phyloP scores from a whole-genome alignment of 2,797 vertebrate genomes.

The Aeoliscus strigatus region DNA sequence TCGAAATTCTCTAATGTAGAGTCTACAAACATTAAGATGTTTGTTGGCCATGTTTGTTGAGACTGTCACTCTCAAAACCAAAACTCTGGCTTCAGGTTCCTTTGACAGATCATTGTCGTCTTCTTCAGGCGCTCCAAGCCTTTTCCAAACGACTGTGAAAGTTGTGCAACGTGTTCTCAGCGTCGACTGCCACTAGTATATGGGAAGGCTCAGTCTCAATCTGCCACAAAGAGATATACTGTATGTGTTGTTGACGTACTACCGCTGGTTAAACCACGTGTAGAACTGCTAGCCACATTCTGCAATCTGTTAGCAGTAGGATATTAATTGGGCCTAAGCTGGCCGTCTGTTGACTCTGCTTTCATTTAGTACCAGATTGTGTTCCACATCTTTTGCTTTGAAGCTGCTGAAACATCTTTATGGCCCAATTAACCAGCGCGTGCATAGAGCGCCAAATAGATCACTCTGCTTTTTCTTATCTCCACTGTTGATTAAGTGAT shows the following conservation, averaged over 20 bases:
- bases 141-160: too few species aligned
- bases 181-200: too few species aligned
- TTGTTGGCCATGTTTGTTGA: too few species aligned
- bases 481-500: slow-evolving; percentile 11
- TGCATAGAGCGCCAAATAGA: slow-evolving; percentile 35
- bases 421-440: slow-evolving; percentile 48
- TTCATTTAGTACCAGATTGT: slow-evolving; percentile 61
- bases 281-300: slow-evolving; percentile 48
- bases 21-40: too few species aligned
- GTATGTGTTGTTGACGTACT: slow-evolving; percentile 19
- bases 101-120: too few species aligned
- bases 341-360: slow-evolving; percentile 51
- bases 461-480: slow-evolving; percentile 25
- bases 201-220: too few species aligned
- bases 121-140: too few species aligned
- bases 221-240: too few species aligned
- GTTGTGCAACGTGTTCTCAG: too few species aligned
- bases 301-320: slow-evolving; percentile 58
- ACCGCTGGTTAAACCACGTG: slow-evolving; percentile 29
- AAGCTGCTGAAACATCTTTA: slow-evolving; percentile 55
- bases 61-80: too few species aligned
- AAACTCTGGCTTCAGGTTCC: too few species aligned
- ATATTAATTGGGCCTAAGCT: slow-evolving; percentile 60
- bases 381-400: slow-evolving; percentile 54
- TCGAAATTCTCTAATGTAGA: too few species aligned